phyloP scores from a whole-genome alignment of 64 coral and sea anemone species.

The Actinia tenebrosa region DNA sequence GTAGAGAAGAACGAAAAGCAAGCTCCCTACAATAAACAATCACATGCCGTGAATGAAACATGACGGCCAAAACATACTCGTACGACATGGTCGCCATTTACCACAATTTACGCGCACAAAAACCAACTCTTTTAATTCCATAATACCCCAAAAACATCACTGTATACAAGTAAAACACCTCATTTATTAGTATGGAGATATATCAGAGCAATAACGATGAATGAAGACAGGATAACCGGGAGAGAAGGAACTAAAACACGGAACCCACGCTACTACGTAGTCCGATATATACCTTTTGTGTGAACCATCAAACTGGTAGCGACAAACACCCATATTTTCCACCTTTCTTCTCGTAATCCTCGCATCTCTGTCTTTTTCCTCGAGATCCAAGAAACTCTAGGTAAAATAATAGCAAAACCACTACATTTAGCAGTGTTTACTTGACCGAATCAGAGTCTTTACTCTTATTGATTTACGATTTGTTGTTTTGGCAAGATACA shows the following conservation, averaged over 20 bases:
- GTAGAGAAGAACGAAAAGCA: neutral
- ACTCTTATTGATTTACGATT: slow-evolving; percentile 20
- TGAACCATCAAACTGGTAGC: slow-evolving; percentile 19
- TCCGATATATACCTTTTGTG: slow-evolving; percentile 26
- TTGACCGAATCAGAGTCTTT: neutral
- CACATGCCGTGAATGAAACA: slow-evolving; percentile 15
- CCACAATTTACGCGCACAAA: neutral
- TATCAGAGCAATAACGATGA: neutral
- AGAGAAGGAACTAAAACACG: slow-evolving; percentile 7
- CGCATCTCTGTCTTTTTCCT: slow-evolving; percentile 6
- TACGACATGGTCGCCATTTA: neutral
- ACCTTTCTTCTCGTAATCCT: slow-evolving; percentile 14
- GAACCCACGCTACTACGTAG: neutral
- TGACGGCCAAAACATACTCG: slow-evolving; percentile 9
- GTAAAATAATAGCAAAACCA: neutral
- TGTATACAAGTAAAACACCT: neutral
- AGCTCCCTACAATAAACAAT: neutral
- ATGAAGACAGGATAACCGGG: neutral
- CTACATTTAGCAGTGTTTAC: slow-evolving; percentile 21
- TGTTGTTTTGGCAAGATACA: neutral
- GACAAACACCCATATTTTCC: slow-evolving; percentile 13
- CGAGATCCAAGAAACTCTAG: slow-evolving; percentile 15
- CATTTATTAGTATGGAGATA: neutral
- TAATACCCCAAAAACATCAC: neutral
- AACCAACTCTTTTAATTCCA: neutral